Evolutionary conservation across 2,797 vertebrate genomes (phyloP), one percentile per base, ranked within the genome.

Genomic region (Protosalanx chinensis): DNA sequence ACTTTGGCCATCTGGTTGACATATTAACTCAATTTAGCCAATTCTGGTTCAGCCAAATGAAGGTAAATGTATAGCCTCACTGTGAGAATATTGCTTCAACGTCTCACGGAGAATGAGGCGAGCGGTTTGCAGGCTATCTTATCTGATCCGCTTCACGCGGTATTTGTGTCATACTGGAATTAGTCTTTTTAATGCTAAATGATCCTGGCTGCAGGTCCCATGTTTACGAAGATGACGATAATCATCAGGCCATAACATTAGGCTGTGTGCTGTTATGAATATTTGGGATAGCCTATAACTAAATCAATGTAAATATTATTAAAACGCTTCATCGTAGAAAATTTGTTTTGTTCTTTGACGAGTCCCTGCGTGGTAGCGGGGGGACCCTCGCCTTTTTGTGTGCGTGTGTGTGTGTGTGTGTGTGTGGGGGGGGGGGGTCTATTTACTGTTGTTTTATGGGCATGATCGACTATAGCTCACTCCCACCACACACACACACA

Each of bases 61-160:
- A 53, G 18, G 51, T 16, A 53, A 16, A 53, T 53, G 13, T 16
- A 41, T 41, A 10, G 37, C 37, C 37, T 41, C 37, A 41, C 37
- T 41, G 12, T 41, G 37, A 2, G 8, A 41, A 41, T 10, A 41
- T 10, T 41, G 37, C 37, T 41, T 41, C 37, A 41, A 41, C 37
- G 37, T 41, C 20, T 65, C n/a, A 27, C 20, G 4, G 12, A 20
- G 35, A 41, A 20, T 23, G n/a, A 18, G 6, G 4, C 63, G 0
- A 57, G 51, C 16, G 18, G 3, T n/a, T 35, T 7, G 13, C 15
- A 67, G 46, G 7, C 59, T 41, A 23, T 23, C 32, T 71, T 0
- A 72, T 66, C 15, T 65, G 49, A 71, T 71, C 70, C 62, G 30
- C 30, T 71, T 71, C 46, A 46, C 49, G 70, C 30, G n/a, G n/a